These are phyloP conservation scores for Coptodon bakossiorum DNA, from an alignment of 2,113 vertebrate species.

Conservation along the genomic window DNA sequence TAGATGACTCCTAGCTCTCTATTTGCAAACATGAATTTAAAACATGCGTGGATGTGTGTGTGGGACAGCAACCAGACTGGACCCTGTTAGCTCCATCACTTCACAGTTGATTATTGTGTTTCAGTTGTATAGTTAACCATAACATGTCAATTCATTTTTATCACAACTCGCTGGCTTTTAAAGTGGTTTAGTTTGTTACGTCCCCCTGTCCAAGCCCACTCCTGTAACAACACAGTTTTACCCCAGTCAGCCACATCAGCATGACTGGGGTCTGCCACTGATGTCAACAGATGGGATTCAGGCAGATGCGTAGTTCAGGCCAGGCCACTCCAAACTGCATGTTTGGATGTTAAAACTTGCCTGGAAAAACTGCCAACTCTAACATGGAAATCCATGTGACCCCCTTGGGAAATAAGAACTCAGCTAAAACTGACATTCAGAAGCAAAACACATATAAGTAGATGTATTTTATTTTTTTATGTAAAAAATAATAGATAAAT, in stretches of 20 bases:
- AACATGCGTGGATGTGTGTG: background rate
- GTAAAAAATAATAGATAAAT: background rate
- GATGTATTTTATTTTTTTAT: background rate
- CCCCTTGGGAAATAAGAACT: rapidly evolving
- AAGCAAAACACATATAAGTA: background rate
- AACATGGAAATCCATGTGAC: background rate
- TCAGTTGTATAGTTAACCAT: background rate
- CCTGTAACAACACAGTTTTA: background rate
- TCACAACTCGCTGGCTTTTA: background rate
- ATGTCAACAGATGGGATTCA: background rate
- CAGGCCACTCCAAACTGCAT: background rate
- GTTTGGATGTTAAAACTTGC: background rate
- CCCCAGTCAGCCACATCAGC: background rate
- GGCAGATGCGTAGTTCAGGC: rapidly evolving
- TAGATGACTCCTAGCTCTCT: background rate
- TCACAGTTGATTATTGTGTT: background rate
- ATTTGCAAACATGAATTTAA: background rate
- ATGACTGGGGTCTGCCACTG: rapidly evolving
- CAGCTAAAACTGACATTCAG: background rate
- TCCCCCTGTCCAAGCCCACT: rapidly evolving
- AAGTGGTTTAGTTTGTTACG: rapidly evolving
- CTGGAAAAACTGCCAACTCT: rapidly evolving
- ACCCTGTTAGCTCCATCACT: background rate
- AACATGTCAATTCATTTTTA: rapidly evolving
- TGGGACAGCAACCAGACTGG: background rate